phyloP scores from a whole-genome alignment of 1,140 invertebrate genomes.

The Lordiphosa stackelbergi region DNA sequence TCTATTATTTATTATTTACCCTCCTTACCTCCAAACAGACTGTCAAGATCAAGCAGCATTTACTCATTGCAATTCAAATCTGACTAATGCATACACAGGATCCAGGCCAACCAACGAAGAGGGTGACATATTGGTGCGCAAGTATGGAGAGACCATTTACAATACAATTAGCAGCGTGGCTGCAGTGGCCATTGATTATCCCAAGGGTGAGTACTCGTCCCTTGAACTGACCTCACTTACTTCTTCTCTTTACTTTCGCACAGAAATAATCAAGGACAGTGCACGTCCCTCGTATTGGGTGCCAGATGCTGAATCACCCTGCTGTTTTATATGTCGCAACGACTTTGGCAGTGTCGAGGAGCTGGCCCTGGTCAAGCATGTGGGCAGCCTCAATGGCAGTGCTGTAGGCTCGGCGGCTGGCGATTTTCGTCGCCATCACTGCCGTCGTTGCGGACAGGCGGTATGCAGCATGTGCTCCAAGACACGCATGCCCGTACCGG shows the following conservation, averaged over 20 bases:
- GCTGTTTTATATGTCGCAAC: constrained; percentile 83
- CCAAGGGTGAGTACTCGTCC: constrained; percentile 56
- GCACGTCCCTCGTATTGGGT: constrained; percentile 90
- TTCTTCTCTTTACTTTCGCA: constrained; percentile 22
- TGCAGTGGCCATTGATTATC: constrained; percentile 78
- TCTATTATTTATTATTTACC: neutral
- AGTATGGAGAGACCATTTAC: constrained; percentile 82
- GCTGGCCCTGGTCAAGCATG: constrained; percentile 31
- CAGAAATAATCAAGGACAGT: constrained; percentile 86
- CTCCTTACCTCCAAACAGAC: constrained; percentile 13
- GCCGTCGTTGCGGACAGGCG: constrained; percentile 85
- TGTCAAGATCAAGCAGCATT: constrained; percentile 28
- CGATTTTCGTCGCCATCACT: constrained; percentile 83
- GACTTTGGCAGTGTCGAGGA: constrained; percentile 80
- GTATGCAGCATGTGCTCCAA: constrained; percentile 84
- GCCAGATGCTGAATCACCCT: constrained; percentile 83
- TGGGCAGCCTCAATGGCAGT: neutral
- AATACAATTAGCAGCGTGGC: constrained; percentile 81
- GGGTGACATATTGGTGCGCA: constrained; percentile 80
- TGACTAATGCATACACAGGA: constrained; percentile 39
- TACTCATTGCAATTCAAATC: constrained; percentile 37
- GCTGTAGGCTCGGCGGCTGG: neutral
- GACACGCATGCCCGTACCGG: constrained; percentile 81
- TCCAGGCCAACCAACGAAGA: constrained; percentile 60
- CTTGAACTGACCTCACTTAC: neutral